Evolutionary conservation across 2,113 vertebrate genomes (phyloP).

Genomic region (Calidris pugnax): DNA sequence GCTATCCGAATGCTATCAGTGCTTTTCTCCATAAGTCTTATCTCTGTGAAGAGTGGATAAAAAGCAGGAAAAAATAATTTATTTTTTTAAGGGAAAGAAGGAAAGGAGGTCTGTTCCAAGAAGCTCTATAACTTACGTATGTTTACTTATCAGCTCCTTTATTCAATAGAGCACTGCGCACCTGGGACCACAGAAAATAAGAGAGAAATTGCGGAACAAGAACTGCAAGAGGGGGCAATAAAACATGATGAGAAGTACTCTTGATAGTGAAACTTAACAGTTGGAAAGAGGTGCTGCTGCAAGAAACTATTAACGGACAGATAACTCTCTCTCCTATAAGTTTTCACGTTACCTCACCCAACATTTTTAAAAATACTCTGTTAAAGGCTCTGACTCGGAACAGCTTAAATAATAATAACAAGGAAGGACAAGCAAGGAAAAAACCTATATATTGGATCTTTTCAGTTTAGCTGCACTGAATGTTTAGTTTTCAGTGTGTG

Average conservation of each 20-base stretch:
- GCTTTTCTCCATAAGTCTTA: neutral
- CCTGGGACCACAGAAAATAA: neutral
- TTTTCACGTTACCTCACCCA: neutral
- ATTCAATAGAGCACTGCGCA: neutral
- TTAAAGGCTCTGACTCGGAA: neutral
- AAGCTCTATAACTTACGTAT: neutral
- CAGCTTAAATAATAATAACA: neutral
- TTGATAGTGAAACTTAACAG: neutral
- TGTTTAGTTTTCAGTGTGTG: neutral
- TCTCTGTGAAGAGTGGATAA: neutral
- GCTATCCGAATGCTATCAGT: neutral
- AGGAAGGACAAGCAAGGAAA: neutral
- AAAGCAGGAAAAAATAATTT: neutral
- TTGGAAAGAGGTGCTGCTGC: neutral
- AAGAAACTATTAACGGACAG: neutral
- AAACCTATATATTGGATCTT: neutral
- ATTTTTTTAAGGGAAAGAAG: neutral
- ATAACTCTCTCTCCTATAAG: fast-evolving
- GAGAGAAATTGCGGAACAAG: neutral
- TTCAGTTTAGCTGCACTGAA: neutral
- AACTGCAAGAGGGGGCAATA: neutral
- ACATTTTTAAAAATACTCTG: neutral
- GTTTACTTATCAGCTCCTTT: neutral
- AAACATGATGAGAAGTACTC: neutral
- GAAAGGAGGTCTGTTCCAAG: neutral